phyloP scores from a whole-genome alignment of 2,888 invertebrate species.

The Nomada flava region DNA sequence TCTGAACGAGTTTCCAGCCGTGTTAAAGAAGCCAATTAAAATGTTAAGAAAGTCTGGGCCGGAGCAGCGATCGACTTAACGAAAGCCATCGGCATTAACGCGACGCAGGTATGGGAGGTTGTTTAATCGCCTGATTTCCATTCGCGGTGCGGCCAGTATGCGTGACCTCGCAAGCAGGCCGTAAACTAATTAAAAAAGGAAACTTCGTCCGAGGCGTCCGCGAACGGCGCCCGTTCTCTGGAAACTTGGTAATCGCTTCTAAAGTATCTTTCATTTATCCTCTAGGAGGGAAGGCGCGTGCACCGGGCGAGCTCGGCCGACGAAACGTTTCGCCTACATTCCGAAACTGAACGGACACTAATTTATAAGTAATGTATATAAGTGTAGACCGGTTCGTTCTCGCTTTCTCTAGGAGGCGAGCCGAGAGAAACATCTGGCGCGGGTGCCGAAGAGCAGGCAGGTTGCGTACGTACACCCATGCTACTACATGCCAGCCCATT shows the following conservation, averaged over 20 bases:
- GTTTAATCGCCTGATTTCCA: conserved; percentile 32
- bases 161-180: conserved; percentile 26
- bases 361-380: not conserved
- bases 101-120: not conserved
- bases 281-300: not conserved
- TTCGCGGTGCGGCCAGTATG: conserved; percentile 2
- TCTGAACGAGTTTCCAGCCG: not conserved
- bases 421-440: conserved; percentile 77
- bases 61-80: not conserved
- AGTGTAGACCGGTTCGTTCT: conserved; percentile 49
- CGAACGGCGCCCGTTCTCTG: not conserved
- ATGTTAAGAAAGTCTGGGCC: not conserved
- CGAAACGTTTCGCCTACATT: conserved; percentile 23
- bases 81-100: not conserved
- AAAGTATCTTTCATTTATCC: conserved; percentile 39
- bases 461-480: conserved; percentile 73
- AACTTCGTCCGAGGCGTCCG: conserved; percentile 17
- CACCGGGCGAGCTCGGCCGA: not conserved
- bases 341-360: conserved; percentile 19
- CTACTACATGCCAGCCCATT: not conserved
- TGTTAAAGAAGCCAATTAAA: not conserved
- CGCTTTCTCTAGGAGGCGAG: conserved; percentile 47
- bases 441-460: conserved; percentile 79
- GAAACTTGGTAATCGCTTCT: conserved; percentile 41
- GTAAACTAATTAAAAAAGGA: conserved; percentile 47